These are phyloP conservation scores for Tribolium freemani DNA, from an alignment of 2,888 invertebrate genomes.

Conservation along the genomic window DNA sequence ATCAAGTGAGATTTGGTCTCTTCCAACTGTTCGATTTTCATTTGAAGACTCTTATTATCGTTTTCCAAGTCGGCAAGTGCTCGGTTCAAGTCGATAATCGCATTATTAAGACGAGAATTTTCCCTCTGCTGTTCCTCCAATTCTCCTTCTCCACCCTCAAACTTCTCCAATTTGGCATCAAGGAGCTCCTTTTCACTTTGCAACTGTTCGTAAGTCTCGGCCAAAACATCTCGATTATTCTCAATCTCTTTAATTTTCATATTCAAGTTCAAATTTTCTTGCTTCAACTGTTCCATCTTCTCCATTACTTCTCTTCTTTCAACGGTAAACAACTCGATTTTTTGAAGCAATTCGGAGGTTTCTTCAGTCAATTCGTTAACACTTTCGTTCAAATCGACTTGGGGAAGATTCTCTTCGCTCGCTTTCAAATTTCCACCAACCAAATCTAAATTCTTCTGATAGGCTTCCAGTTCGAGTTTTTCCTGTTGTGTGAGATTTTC, in stretches of 20 bases:
- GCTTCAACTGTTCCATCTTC: slow-evolving; percentile 75
- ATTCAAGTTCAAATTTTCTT: slow-evolving; percentile 70
- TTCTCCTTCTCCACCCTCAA: slow-evolving; percentile 58
- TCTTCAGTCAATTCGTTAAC: slow-evolving; percentile 75
- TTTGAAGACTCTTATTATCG: slow-evolving; percentile 64
- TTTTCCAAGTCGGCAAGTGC: slow-evolving; percentile 67
- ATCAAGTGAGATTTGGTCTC: slow-evolving; percentile 71
- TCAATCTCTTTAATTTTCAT: slow-evolving; percentile 64
- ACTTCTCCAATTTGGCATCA: slow-evolving; percentile 67
- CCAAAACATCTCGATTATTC: slow-evolving; percentile 64
- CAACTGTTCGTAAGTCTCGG: slow-evolving; percentile 66
- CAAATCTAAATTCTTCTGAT: slow-evolving; percentile 71
- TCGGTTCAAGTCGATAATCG: slow-evolving; percentile 71
- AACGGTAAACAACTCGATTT: slow-evolving; percentile 78
- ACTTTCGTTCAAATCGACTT: slow-evolving; percentile 70
- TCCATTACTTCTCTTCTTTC: slow-evolving; percentile 80
- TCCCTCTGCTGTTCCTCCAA: slow-evolving; percentile 56
- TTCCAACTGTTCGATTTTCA: slow-evolving; percentile 66
- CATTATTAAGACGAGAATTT: slow-evolving; percentile 63
- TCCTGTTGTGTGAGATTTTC: slow-evolving; percentile 80
- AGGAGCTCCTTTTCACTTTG: slow-evolving; percentile 70
- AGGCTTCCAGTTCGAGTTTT: slow-evolving; percentile 78
- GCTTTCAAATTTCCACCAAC: slow-evolving; percentile 54
- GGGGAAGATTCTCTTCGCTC: slow-evolving; percentile 57
- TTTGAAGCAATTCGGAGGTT: slow-evolving; percentile 76